Conservation (phyloP, 2,113 vertebrate genomes). For the Petroica traversi region DNA sequence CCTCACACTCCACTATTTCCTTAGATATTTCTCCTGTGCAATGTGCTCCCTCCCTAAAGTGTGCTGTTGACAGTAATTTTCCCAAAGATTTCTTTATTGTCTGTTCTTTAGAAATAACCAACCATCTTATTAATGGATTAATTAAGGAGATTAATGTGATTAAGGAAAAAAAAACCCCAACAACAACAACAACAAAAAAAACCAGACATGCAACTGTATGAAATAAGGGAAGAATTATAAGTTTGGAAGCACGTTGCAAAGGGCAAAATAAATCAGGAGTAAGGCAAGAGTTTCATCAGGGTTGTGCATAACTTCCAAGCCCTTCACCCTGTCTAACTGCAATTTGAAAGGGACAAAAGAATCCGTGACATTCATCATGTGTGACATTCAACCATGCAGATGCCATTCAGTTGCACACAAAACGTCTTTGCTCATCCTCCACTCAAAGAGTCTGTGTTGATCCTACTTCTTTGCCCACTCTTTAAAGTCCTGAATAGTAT, state of each 20-base stretch:
- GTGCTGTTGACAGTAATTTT: background rate
- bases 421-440: background rate
- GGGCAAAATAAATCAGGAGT: background rate
- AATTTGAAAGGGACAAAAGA: conserved; percentile 22
- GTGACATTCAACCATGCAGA: conserved; percentile 11
- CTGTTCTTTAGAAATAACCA: background rate
- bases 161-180: background rate
- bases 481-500: background rate
- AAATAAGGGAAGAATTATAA: background rate
- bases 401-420: background rate
- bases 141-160: background rate
- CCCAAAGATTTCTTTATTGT: background rate
- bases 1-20: background rate
- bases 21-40: background rate
- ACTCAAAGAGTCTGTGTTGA: background rate
- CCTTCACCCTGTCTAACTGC: background rate
- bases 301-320: background rate
- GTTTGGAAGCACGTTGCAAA: background rate
- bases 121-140: accelerated
- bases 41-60: background rate
- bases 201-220: too few relatives aligned
- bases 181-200: too few relatives aligned
- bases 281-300: background rate
- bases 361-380: conserved; percentile 4
- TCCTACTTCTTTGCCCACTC: background rate